Evolutionary conservation across 2,797 vertebrate genomes (phyloP), one percentile per base, ranked within the genome.

Genomic region (Cirrhinus mrigala): DNA sequence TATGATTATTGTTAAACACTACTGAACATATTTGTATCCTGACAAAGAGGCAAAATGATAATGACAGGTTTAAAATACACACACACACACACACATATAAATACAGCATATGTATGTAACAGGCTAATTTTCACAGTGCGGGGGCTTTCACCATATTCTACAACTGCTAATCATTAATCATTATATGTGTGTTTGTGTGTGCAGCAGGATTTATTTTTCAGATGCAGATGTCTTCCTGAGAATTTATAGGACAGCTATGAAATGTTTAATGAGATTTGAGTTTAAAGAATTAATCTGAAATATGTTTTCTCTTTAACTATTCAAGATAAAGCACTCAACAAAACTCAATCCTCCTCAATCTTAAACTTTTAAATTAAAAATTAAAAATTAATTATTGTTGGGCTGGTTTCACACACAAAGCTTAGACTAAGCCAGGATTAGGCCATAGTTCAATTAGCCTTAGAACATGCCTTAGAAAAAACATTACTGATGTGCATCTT

Each of bases 31-130:
- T 69, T 68, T 58, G 68, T 68, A 33, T 33, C 48, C 29, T 66
- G 46, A 83, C 18, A 75, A 33, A 29, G 27, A 64, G 20, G 82
- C 82, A 66, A 83, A 54, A 40, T 74, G 9, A 82, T 62, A 73
- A 69, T 50, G 12, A 62, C 27, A 44, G 22, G 16, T 83, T 33
- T 33, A 11, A 52, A 52, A 22, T n/a, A n/a, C 27, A 71, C 40
- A 62, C 58, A 58, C 44, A 84, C 50, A 68, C 64, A 75, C 44
- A 82, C 46, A 7, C 16, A 77, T 37, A 64, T n/a, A 50, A 18
- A 44, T 14, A 79, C 37, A 46, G 20, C 10, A 18, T 15, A 60
- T 79, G 14, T 44, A 44, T 60, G 12, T 40, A 78, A 46, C 54
- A 44, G 40, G 60, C 33, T 60, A 46, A 46, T 46, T 46, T 9